Conservation (phyloP, 1,140 invertebrate species). For the Coboldia fuscipes region DNA sequence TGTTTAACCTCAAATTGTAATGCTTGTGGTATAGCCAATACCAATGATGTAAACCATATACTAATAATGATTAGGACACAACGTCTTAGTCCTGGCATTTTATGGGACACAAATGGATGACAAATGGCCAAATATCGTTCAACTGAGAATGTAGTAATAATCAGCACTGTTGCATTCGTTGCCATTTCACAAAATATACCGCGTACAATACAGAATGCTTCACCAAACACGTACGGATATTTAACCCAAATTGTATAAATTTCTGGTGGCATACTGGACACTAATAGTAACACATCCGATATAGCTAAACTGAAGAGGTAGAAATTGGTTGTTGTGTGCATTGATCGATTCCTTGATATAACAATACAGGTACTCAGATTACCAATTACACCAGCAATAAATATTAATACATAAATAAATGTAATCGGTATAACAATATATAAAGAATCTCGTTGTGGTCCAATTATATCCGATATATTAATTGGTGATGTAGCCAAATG, state of each 20-base stretch:
- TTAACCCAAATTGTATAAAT: constrained; percentile 62
- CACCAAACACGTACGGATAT: constrained; percentile 65
- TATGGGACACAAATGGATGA: constrained; percentile 73
- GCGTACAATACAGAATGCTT: constrained; percentile 56
- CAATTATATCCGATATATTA: constrained; percentile 7
- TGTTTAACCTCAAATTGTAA: constrained; percentile 32
- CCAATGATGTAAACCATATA: constrained; percentile 47
- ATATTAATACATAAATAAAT: constrained; percentile 62
- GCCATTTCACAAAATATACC: constrained; percentile 67
- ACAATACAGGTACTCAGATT: constrained; percentile 87
- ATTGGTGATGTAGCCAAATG: neutral
- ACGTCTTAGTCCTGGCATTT: constrained; percentile 54
- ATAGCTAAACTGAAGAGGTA: constrained; percentile 86
- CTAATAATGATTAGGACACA: constrained; percentile 44
- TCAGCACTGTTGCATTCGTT: constrained; percentile 72
- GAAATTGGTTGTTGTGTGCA: constrained; percentile 85
- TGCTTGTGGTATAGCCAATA: constrained; percentile 59
- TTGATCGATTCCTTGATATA: constrained; percentile 73
- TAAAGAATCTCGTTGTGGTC: constrained; percentile 31
- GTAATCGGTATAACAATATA: constrained; percentile 57
- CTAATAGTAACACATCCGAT: constrained; percentile 72
- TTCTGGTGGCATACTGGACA: constrained; percentile 62
- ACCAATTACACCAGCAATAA: constrained; percentile 68
- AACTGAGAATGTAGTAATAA: constrained; percentile 59
- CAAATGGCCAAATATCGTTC: constrained; percentile 72